Evolutionary conservation across 2,113 vertebrate genomes (phyloP).

Genomic region (Cheilinus undulatus): DNA sequence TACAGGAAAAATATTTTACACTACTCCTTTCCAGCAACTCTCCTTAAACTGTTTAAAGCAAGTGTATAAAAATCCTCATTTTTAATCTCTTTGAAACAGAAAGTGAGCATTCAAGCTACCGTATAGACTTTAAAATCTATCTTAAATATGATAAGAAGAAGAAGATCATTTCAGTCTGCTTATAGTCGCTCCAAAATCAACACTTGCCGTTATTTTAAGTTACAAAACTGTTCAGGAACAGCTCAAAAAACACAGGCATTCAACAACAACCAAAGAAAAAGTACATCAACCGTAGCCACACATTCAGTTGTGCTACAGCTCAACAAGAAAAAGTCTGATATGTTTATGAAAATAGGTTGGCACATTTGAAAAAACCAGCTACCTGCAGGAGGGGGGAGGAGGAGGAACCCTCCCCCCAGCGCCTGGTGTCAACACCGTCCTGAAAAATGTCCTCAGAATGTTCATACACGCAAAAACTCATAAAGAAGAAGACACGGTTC

Average conservation of each 20-base stretch:
- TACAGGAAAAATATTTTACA: conserved; percentile 78
- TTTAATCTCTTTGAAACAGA: conserved; percentile 61
- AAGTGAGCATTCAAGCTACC: conserved; percentile 56
- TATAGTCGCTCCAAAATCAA: conserved; percentile 43
- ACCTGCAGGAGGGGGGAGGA: conserved; percentile 67
- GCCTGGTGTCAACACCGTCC: conserved; percentile 64
- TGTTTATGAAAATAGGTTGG: conserved; percentile 84
- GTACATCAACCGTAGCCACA: conserved; percentile 52
- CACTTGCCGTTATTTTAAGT: conserved; percentile 41
- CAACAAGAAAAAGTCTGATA: conserved; percentile 70
- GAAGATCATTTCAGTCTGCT: conserved; percentile 35
- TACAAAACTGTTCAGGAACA: conserved; percentile 66
- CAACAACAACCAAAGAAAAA: conserved; percentile 31
- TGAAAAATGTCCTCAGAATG: conserved; percentile 36
- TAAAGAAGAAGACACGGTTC: conserved; percentile 68
- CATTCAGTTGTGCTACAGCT: conserved; percentile 67
- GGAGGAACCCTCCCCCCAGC: conserved; percentile 32
- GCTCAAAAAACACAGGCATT: conserved; percentile 69
- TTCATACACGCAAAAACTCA: conserved; percentile 54
- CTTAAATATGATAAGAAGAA: conserved; percentile 41
- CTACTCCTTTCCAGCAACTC: conserved; percentile 56
- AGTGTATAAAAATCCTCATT: conserved; percentile 77
- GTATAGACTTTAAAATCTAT: conserved; percentile 52
- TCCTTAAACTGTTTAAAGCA: conserved; percentile 60
- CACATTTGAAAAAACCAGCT: conserved; percentile 73